A percentile compares a stretch with the other conserved stretches of the same genome.
These are phyloP conservation scores for Nasua narica DNA, from an alignment of 2,797 vertebrate genomes.

Conservation along the genomic window DNA sequence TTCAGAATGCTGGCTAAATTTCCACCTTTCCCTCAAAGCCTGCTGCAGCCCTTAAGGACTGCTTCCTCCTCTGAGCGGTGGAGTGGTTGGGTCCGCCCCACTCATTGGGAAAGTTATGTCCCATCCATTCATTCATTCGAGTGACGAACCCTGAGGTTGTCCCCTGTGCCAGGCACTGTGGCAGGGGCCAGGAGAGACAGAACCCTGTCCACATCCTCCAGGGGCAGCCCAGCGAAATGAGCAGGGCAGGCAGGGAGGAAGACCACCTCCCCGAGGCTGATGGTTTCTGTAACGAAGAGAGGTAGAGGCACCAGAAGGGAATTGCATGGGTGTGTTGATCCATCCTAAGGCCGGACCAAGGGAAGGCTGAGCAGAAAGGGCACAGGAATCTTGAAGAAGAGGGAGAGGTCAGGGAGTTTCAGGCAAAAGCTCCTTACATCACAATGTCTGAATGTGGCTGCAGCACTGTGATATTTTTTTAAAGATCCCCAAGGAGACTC, in stretches of 20 bases:
- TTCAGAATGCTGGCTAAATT: not conserved
- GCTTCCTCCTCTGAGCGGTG: not conserved
- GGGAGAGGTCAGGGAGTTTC: not conserved
- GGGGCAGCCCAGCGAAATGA: not conserved
- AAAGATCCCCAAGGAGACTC: not conserved
- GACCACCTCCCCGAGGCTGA: not conserved
- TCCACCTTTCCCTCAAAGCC: not conserved
- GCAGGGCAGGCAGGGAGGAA: not conserved
- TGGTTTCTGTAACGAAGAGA: not conserved
- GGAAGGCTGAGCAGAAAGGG: not conserved
- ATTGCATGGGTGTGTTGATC: accelerated
- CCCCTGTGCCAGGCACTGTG: no score
- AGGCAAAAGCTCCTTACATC: not conserved
- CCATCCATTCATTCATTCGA: not conserved
- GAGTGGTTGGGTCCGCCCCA: not conserved
- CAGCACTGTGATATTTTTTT: not conserved
- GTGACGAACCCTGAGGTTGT: not conserved
- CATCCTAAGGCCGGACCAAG: not conserved
- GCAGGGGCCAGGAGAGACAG: not conserved
- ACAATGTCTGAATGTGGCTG: not conserved
- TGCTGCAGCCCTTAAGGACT: not conserved
- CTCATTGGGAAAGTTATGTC: not conserved
- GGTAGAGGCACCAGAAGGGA: not conserved
- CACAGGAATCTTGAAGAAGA: not conserved
- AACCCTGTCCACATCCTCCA: not conserved